Conservation (phyloP, 1,140 invertebrate genomes). For the Matsumurasca onukii region DNA sequence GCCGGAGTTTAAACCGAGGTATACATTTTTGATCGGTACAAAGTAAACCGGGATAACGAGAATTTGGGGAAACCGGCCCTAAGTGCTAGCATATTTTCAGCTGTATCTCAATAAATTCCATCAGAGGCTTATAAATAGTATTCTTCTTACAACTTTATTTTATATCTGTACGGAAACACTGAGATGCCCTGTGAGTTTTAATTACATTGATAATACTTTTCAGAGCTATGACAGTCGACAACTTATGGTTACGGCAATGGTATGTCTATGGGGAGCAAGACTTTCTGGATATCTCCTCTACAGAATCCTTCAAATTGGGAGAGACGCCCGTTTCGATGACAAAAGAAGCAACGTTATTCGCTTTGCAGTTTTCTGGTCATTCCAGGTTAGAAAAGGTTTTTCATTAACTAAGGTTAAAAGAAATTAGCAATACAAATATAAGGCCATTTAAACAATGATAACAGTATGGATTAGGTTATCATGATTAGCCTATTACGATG, state of each 20-base stretch:
- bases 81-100: not conserved
- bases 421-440: not conserved
- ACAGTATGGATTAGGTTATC: no score
- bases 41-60: not conserved
- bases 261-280: conserved; percentile 82
- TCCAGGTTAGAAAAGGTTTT: conserved; percentile 62
- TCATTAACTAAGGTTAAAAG: not conserved
- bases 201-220: conserved; percentile 41
- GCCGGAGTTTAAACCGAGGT: no score
- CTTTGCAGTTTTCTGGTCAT: conserved; percentile 89
- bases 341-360: conserved; percentile 80
- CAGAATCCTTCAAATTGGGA: conserved; percentile 83
- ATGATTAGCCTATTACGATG: no score
- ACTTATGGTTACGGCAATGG: conserved; percentile 82
- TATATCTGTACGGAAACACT: not conserved
- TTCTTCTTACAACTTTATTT: not conserved
- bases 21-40: no score
- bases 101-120: no score
- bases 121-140: not conserved
- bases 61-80: not conserved
- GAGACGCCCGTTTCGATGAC: conserved; percentile 89
- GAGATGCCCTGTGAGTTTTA: not conserved
- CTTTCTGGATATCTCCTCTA: conserved; percentile 85
- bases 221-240: conserved; percentile 82
- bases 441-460: no score